Conservation (phyloP, 1,140 invertebrate species). For the Aphelenchoides avenae region DNA sequence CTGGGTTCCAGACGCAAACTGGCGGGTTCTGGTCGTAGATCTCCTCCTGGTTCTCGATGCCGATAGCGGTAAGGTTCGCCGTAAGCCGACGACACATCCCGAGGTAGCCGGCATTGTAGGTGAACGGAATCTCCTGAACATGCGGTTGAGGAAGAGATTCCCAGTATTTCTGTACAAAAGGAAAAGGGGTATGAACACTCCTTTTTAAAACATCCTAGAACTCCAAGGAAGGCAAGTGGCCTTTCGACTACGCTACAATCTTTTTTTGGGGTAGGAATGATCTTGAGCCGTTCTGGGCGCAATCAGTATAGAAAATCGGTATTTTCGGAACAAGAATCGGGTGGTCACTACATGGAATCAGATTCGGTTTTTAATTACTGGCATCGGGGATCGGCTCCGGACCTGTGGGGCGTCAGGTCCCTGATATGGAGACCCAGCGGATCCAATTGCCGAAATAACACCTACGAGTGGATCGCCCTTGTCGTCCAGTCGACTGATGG, state of each 20-base stretch:
- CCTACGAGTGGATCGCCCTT: slow-evolving; percentile 16
- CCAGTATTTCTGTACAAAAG: neutral
- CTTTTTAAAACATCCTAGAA: slow-evolving; percentile 9
- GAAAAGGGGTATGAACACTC: neutral
- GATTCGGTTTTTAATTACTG: slow-evolving; percentile 1
- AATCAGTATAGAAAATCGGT: too few species aligned
- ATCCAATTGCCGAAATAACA: too few species aligned
- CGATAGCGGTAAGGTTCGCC: slow-evolving; percentile 19
- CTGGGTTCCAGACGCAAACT: slow-evolving; percentile 25
- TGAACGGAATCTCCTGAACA: slow-evolving; percentile 26
- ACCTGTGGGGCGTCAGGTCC: too few species aligned
- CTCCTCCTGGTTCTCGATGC: neutral
- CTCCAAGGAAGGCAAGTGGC: too few species aligned
- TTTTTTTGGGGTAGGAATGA: too few species aligned
- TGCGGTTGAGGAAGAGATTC: neutral
- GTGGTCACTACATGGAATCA: slow-evolving; percentile 2
- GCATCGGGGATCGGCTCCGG: too few species aligned
- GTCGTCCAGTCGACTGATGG: slow-evolving; percentile 23
- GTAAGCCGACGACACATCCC: slow-evolving; percentile 17
- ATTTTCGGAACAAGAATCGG: too few species aligned
- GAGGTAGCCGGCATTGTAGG: slow-evolving; percentile 34
- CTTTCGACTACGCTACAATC: too few species aligned
- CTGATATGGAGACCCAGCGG: neutral
- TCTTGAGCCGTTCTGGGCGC: too few species aligned
- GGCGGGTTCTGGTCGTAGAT: slow-evolving; percentile 7